These are phyloP conservation scores for Nasua narica DNA, from an alignment of 2,797 vertebrate genomes.

Conservation along the genomic window DNA sequence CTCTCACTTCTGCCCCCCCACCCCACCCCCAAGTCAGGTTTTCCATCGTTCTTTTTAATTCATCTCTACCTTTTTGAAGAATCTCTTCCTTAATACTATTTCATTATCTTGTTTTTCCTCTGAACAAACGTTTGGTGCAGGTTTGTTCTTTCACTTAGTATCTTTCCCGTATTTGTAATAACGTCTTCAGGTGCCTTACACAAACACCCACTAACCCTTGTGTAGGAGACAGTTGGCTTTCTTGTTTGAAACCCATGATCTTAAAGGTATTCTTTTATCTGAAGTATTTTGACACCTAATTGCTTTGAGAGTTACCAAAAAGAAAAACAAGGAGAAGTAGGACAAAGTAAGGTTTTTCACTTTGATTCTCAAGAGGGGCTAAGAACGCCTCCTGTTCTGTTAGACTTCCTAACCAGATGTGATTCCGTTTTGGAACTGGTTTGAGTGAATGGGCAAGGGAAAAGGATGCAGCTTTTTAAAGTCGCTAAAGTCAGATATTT, in stretches of 20 bases:
- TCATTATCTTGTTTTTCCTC: neutral
- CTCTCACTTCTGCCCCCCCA: neutral
- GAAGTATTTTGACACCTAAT: neutral
- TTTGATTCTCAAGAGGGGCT: neutral
- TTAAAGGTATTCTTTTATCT: neutral
- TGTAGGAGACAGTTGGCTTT: neutral
- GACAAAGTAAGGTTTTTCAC: neutral
- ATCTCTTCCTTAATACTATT: neutral
- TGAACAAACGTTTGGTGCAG: neutral
- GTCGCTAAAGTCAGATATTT: neutral
- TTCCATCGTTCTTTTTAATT: neutral
- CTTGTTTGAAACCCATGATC: neutral
- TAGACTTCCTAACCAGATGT: neutral
- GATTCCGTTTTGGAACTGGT: neutral
- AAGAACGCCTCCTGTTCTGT: neutral
- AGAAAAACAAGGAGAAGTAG: neutral
- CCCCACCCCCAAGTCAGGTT: neutral
- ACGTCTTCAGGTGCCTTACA: neutral
- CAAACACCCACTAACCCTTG: neutral
- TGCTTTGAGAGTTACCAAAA: slow-evolving; percentile 1
- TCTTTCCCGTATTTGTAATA: neutral
- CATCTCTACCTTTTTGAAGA: neutral
- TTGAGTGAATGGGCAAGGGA: neutral
- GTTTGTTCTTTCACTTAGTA: neutral
- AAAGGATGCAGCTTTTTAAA: neutral